phyloP scores from a whole-genome alignment of 2,797 vertebrate genomes.

The Lophius americanus region DNA sequence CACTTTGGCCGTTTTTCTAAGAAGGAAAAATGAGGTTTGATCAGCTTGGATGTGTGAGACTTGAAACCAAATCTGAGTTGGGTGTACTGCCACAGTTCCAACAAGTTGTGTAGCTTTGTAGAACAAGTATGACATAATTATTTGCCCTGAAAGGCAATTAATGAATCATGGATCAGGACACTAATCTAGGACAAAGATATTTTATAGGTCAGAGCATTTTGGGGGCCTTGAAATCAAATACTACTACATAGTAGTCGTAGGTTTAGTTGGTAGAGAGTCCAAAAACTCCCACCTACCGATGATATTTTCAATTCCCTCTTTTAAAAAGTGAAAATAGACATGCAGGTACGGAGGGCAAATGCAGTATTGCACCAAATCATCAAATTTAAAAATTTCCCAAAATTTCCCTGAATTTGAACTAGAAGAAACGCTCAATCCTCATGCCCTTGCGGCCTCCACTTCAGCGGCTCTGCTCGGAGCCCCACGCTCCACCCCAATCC shows the following conservation, averaged over 20 bases:
- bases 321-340: slow-evolving; percentile 10
- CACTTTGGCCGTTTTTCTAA: too few species aligned
- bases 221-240: background rate
- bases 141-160: slow-evolving; percentile 33
- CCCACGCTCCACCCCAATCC: too few species aligned
- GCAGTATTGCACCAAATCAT: slow-evolving; percentile 1
- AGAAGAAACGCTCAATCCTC: too few species aligned
- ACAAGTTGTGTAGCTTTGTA: slow-evolving; percentile 20
- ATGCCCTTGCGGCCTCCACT: too few species aligned
- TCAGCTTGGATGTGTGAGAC: too few species aligned
- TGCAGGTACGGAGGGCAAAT: background rate
- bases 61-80: background rate
- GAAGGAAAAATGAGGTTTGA: too few species aligned
- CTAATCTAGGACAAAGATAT: slow-evolving; percentile 14
- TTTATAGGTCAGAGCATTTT: background rate
- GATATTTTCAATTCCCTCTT: background rate
- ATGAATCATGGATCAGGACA: slow-evolving; percentile 31
- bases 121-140: slow-evolving; percentile 21
- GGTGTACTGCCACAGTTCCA: slow-evolving; percentile 33
- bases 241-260: slow-evolving; percentile 3
- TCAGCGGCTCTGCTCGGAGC: too few species aligned
- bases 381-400: background rate
- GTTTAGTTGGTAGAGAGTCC: too few species aligned
- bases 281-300: too few species aligned
- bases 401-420: too few species aligned